phyloP scores from a whole-genome alignment of 1,140 invertebrate genomes.

The Venustaconcha ellipsiformis region DNA sequence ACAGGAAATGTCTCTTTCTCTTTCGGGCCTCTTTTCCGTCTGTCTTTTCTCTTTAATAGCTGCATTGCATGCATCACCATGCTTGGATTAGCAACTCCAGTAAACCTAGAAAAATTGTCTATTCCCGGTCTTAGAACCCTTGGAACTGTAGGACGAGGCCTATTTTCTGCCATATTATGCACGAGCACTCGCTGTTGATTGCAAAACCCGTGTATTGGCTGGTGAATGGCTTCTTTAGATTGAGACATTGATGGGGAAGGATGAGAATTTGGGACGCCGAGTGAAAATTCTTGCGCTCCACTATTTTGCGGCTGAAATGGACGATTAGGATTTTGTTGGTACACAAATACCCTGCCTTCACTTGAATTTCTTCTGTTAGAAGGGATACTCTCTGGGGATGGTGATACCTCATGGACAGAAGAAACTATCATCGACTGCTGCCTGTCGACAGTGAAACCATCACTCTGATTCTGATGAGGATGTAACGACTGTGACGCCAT shows the following conservation, averaged over 20 bases:
- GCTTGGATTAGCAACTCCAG: slow-evolving; percentile 25
- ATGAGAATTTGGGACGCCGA: neutral
- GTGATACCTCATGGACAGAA: slow-evolving; percentile 4
- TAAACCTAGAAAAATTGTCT: slow-evolving; percentile 29
- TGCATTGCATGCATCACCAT: slow-evolving; percentile 36
- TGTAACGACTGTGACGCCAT: neutral
- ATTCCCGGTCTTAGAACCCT: slow-evolving; percentile 29
- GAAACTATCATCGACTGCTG: slow-evolving; percentile 7
- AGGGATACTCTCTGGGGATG: neutral
- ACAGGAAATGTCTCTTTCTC: slow-evolving; percentile 35
- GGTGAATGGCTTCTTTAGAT: neutral
- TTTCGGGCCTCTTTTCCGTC: slow-evolving; percentile 36
- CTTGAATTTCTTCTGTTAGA: slow-evolving; percentile 11
- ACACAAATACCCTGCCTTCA: slow-evolving; percentile 31
- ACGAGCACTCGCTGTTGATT: neutral
- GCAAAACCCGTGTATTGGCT: neutral
- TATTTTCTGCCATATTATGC: slow-evolving; percentile 13
- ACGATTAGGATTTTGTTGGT: slow-evolving; percentile 16
- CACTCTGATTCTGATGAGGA: slow-evolving; percentile 7
- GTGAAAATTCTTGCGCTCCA: neutral
- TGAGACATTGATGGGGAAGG: neutral
- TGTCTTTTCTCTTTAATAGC: slow-evolving; percentile 29
- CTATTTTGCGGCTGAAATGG: neutral
- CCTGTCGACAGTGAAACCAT: slow-evolving; percentile 19
- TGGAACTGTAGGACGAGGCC: slow-evolving; percentile 1